Percentiles rank a stretch among this genome's conserved stretches.
phyloP scores from a whole-genome alignment of 2,888 invertebrate species.

The Pristionchus maxplancki region DNA sequence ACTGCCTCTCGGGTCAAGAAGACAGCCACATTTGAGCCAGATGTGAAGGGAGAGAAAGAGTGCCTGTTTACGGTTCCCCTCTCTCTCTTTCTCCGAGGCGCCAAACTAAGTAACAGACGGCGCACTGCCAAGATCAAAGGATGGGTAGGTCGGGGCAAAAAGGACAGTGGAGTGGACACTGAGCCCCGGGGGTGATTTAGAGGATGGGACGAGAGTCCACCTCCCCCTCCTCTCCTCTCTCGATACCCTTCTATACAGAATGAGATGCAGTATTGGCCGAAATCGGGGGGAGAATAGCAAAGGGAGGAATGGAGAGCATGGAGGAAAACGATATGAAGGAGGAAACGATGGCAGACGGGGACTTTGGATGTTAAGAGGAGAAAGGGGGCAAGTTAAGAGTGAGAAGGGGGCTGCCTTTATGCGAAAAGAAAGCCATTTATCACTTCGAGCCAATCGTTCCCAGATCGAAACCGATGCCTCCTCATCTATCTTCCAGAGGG shows the following conservation, averaged over 20 bases:
- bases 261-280: constrained; percentile 43
- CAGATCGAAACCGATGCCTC: constrained; percentile 37
- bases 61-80: background rate
- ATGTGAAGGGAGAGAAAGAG: constrained; percentile 8
- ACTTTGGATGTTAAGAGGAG: background rate
- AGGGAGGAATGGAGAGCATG: background rate
- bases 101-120: constrained; percentile 28
- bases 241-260: constrained; percentile 1
- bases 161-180: background rate
- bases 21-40: constrained; percentile 1
- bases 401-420: too few species aligned
- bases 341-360: background rate
- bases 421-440: background rate
- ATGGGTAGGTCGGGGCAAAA: background rate
- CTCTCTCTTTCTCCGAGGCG: background rate
- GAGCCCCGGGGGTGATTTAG: constrained; percentile 26
- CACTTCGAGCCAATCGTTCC: constrained; percentile 28
- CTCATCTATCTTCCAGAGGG: constrained; percentile 6
- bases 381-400: background rate
- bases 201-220: constrained; percentile 26
- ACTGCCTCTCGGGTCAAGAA: background rate
- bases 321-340: background rate
- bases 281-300: constrained; percentile 23
- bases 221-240: background rate
- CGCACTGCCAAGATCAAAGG: background rate